Percentiles rank a stretch among this genome's conserved stretches.
These are phyloP conservation scores for Uromys caudimaculatus DNA, from an alignment of 2,797 vertebrate genomes.

Conservation along the genomic window DNA sequence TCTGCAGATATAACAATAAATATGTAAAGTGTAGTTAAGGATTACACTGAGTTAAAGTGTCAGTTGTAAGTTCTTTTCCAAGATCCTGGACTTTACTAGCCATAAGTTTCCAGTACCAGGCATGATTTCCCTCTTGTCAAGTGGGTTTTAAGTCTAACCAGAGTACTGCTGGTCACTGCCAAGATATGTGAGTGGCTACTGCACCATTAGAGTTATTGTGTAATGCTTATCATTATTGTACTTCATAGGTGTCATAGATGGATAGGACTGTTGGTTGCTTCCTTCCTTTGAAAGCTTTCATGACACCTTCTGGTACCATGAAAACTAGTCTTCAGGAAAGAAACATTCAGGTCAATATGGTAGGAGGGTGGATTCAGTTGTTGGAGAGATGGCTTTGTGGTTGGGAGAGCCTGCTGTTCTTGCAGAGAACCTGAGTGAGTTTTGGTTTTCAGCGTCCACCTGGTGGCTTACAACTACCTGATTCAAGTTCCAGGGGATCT, in stretches of 20 bases:
- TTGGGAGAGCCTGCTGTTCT: not conserved
- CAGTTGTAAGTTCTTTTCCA: not conserved
- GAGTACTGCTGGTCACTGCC: not conserved
- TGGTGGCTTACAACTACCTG: not conserved
- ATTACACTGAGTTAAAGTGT: not conserved
- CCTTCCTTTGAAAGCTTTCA: not conserved
- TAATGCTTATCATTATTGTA: not conserved
- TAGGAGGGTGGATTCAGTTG: not conserved
- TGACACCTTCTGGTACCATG: not conserved
- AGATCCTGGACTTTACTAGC: not conserved
- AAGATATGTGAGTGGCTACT: not conserved
- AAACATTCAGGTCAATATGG: not conserved
- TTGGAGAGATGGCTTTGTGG: not conserved
- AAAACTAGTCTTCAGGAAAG: not conserved
- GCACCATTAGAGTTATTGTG: not conserved
- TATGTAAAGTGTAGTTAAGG: not conserved
- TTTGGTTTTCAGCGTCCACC: not conserved
- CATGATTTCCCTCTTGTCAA: not conserved
- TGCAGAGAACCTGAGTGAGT: not conserved
- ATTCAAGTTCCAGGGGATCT: not conserved
- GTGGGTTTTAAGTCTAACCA: not conserved
- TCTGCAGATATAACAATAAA: not conserved
- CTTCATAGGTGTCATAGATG: not conserved
- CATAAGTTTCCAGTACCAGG: not conserved
- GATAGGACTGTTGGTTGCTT: not conserved